phyloP scores from a whole-genome alignment of 2,888 invertebrate species.

The Plebejus melissa region DNA sequence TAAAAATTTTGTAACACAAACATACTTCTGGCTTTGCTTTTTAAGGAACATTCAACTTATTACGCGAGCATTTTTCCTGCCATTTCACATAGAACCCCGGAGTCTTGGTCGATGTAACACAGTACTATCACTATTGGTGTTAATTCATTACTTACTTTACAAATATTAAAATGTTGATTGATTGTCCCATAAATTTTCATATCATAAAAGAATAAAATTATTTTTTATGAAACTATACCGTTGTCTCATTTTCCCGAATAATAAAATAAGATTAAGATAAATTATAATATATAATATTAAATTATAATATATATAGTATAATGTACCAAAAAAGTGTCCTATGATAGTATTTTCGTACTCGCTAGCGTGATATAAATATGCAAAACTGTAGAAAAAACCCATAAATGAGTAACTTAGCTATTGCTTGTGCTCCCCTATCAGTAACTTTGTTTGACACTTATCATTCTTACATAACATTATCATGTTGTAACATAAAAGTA shows the following conservation, averaged over 20 bases:
- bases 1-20: neutral
- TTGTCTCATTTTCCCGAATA: neutral
- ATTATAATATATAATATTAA: too few relatives aligned
- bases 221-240: too few relatives aligned
- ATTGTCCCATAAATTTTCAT: neutral
- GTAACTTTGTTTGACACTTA: slow-evolving; percentile 9
- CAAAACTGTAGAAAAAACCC: slow-evolving; percentile 13
- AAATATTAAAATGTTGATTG: neutral
- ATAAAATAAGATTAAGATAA: neutral
- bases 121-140: slow-evolving; percentile 2
- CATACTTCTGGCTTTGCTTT: neutral
- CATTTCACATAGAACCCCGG: neutral
- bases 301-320: too few relatives aligned
- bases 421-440: slow-evolving; percentile 22
- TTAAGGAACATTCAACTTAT: neutral
- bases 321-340: neutral
- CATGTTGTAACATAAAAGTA: slow-evolving; percentile 18
- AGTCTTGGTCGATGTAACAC: neutral
- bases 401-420: slow-evolving; percentile 13
- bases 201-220: neutral
- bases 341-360: slow-evolving; percentile 2
- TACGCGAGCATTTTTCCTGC: neutral
- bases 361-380: slow-evolving; percentile 23
- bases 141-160: neutral
- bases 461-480: neutral